Conservation (phyloP, 2,113 vertebrate genomes). For the Amphiprion ocellaris region DNA sequence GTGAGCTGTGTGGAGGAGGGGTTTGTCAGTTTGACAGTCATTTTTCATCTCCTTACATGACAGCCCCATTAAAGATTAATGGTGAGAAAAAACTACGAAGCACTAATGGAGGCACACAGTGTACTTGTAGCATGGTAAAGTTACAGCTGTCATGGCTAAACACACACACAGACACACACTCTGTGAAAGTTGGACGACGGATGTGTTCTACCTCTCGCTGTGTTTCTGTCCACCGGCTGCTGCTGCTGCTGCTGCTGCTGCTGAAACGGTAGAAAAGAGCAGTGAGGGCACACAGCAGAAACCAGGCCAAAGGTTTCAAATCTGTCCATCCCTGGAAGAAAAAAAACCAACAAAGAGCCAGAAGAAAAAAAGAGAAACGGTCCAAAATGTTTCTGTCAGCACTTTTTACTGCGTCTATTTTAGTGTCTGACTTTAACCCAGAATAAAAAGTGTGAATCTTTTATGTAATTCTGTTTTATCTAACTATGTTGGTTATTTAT, state of each 20-base stretch:
- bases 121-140: constrained; percentile 26
- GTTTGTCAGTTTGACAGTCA: constrained; percentile 50
- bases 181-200: background rate
- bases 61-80: constrained; percentile 74
- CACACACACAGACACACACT: constrained; percentile 22
- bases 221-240: background rate
- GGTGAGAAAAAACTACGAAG: constrained; percentile 52
- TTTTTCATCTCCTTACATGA: constrained; percentile 62
- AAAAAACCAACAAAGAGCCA: background rate
- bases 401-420: background rate
- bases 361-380: background rate
- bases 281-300: background rate
- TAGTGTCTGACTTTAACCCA: background rate
- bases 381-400: background rate
- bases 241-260: background rate
- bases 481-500: constrained; percentile 26
- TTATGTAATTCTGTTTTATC: constrained; percentile 27
- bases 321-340: background rate
- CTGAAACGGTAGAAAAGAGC: background rate
- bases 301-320: constrained; percentile 9
- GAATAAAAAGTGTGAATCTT: constrained; percentile 32
- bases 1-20: background rate
- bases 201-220: background rate
- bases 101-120: constrained; percentile 62
- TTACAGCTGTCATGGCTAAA: constrained; percentile 44